Base-by-base conservation (phyloP, 1,140 invertebrate genomes). In the Saccostrea echinata region DNA sequence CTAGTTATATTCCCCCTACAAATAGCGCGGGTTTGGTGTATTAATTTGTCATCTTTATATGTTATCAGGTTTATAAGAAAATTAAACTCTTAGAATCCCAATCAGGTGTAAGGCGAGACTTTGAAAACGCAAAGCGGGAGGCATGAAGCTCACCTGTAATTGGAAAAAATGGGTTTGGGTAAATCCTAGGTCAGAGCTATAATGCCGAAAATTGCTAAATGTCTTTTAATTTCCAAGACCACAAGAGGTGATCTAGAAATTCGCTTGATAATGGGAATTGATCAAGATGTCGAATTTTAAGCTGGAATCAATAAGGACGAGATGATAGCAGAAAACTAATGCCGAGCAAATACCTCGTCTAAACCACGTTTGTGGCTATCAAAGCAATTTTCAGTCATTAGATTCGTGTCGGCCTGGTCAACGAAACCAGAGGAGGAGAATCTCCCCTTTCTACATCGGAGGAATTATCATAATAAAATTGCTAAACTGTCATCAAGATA, bases 391-490 rank as follows among this genome's bases (percentile, higher is more conserved):
- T 33, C 68, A 71, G 68, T 71, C 68, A 71, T 71, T 71, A 71
- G 24, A 71, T 71, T 71, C 68, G 68, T 71, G 68, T 71, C 68
- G 68, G 68, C 27, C 68, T 30, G 68, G 68, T 71, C 68, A 71
- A 71, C 68, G 68, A 27, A 24, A 8, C 1, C 27, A 30, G 1
- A 1, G 68, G 9, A 27, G 24, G 68, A 33, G 68, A 71, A 71
- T 71, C 68, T 71, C 0, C 16, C 24, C 68, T 30, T 71, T 71
- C 68, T 13, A 71, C 68, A 24, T 71, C 27, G 68, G 27, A 16
- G 68, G 68, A 71, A 71, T 71, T 71, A 71, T 71, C 68, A 71
- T 71, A 71, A 71, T 71, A 71, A 71, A 71, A 71, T 71, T 71
- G 24, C 68, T 71, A 71, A 71, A 71, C 68, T 71, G 68, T 71